These are phyloP conservation scores for Muscidifurax raptorellus DNA, from an alignment of 1,140 invertebrate species.

Conservation along the genomic window DNA sequence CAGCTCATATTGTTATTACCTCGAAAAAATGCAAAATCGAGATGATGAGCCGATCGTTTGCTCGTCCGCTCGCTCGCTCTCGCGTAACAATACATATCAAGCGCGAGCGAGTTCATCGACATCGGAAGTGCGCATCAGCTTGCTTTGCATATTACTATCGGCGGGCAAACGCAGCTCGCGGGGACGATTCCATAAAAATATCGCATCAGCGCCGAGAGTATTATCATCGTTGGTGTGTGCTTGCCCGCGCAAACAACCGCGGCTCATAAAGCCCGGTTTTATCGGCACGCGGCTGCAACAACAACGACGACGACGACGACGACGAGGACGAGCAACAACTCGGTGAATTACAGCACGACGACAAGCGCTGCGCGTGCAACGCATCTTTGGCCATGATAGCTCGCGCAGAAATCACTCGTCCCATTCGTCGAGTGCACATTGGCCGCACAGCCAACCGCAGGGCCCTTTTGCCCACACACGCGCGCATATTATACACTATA, in stretches of 20 bases:
- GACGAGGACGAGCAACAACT: background rate
- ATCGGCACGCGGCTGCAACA: background rate
- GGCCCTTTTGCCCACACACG: background rate
- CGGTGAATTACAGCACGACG: slow-evolving; percentile 10
- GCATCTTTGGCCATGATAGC: slow-evolving; percentile 7
- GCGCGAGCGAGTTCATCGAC: slow-evolving; percentile 32
- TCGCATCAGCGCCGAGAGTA: background rate
- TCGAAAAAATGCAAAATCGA: no score
- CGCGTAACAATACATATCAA: no score
- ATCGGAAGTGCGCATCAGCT: slow-evolving; percentile 20
- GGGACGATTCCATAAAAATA: no score
- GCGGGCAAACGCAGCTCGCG: no score
- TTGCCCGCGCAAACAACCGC: background rate
- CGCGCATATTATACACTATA: no score
- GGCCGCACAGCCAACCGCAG: background rate
- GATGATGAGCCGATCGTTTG: no score
- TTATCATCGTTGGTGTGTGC: background rate
- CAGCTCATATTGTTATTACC: no score
- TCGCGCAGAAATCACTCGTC: slow-evolving; percentile 41
- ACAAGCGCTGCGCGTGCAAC: background rate
- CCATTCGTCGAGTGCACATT: background rate
- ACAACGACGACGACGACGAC: background rate
- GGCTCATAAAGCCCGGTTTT: background rate
- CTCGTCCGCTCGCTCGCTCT: no score
- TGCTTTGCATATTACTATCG: background rate